Percentiles rank a stretch among this genome's conserved stretches.
Evolutionary conservation across 2,888 invertebrate genomes (phyloP).

Genomic region (Rhagonycha fulva): DNA sequence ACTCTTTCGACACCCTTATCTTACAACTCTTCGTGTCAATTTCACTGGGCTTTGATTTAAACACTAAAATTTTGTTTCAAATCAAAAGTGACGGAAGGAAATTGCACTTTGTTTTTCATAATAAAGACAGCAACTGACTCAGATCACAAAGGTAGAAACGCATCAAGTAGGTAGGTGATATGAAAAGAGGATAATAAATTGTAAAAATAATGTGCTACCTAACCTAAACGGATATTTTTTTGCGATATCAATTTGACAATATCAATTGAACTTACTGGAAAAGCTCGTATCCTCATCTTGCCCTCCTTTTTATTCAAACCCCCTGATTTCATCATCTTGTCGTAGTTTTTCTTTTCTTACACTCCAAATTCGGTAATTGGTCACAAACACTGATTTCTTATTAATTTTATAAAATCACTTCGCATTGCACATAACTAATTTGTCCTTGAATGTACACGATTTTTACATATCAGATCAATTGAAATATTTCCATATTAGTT

Average conservation of each 20-base stretch:
- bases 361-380: constrained; percentile 46
- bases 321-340: constrained; percentile 69
- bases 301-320: constrained; percentile 87
- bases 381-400: constrained; percentile 34
- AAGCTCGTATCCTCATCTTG: constrained; percentile 97
- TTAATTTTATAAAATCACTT: constrained; percentile 37
- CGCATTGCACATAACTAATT: constrained; percentile 39
- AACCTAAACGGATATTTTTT: background rate
- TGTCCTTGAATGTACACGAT: constrained; percentile 34
- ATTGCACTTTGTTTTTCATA: background rate
- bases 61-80: constrained; percentile 28
- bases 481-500: constrained; percentile 17
- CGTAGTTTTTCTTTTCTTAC: constrained; percentile 37
- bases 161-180: background rate
- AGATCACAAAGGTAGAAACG: background rate
- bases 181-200: background rate
- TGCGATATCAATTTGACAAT: background rate
- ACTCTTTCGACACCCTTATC: constrained; percentile 8
- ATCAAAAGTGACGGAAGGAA: constrained; percentile 16
- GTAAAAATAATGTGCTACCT: background rate
- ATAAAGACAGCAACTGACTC: background rate
- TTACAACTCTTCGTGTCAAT: constrained; percentile 19
- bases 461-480: constrained; percentile 31
- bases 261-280: constrained; percentile 79
- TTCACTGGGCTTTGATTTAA: constrained; percentile 19